phyloP scores from a whole-genome alignment of 2,797 vertebrate species.

The Amblyraja radiata region DNA sequence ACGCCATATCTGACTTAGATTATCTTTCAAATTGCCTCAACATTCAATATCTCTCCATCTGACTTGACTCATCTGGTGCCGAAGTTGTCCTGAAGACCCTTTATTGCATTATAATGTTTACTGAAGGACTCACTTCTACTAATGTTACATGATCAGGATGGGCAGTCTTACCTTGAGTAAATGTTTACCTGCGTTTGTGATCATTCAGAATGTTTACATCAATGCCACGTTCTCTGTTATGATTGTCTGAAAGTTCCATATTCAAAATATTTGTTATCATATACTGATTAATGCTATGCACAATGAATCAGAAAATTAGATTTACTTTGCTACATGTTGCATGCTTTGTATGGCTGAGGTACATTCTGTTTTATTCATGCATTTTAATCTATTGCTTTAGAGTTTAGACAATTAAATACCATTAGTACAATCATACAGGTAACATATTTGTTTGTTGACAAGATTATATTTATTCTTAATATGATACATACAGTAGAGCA shows the following conservation, averaged over 20 bases:
- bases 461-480: slow-evolving; percentile 5
- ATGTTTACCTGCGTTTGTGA: not conserved
- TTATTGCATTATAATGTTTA: not conserved
- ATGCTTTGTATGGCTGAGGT: not conserved
- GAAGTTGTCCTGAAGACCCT: not conserved
- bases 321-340: not conserved
- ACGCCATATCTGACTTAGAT: too few species aligned
- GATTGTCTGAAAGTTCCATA: not conserved
- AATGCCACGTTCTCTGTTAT: not conserved
- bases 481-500: not conserved
- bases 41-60: not conserved
- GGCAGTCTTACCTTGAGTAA: too few species aligned
- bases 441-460: not conserved
- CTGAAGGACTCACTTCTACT: not conserved
- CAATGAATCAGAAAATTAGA: not conserved
- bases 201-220: not conserved
- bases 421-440: not conserved
- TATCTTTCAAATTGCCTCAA: too few species aligned
- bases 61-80: not conserved
- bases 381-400: not conserved
- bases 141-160: not conserved
- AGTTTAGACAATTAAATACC: slow-evolving; percentile 9
- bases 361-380: not conserved
- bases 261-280: not conserved
- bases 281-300: not conserved